phyloP scores from a whole-genome alignment of 2,113 vertebrate species.

The Blennius ocellaris region DNA sequence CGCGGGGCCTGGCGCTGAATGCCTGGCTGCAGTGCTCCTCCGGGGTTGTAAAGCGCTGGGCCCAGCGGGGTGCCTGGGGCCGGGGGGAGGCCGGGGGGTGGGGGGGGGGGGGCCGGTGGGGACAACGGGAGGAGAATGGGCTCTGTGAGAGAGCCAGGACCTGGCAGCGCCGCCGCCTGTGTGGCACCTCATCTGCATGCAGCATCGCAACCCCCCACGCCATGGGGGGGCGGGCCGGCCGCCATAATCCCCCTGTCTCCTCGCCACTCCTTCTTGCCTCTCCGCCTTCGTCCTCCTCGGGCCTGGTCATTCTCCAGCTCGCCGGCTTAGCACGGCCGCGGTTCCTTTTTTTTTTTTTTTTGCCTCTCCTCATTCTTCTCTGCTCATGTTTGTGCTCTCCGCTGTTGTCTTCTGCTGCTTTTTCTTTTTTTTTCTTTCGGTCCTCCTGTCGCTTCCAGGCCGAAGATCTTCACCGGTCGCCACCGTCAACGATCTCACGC shows the following conservation, averaged over 20 bases:
- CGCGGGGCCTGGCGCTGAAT: conserved; percentile 77
- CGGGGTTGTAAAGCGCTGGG: conserved; percentile 87
- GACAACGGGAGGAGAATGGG: conserved; percentile 87
- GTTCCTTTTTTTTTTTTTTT: too few species aligned
- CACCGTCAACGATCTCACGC: too few species aligned
- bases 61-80: conserved; percentile 92
- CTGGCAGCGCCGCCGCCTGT: conserved; percentile 87
- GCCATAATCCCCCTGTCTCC: conserved; percentile 82
- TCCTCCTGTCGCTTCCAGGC: too few species aligned
- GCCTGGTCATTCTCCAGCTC: conserved; percentile 70
- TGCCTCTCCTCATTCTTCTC: conserved; percentile 47
- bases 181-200: conserved; percentile 98
- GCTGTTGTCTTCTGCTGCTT: conserved; percentile 20
- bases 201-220: conserved; percentile 90
- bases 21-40: conserved; percentile 83
- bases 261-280: conserved; percentile 68
- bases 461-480: too few species aligned
- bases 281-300: conserved; percentile 59
- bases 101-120: conserved; percentile 75
- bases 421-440: too few species aligned
- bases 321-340: conserved; percentile 61
- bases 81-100: conserved; percentile 74
- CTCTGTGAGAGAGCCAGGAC: conserved; percentile 92
- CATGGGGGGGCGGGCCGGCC: conserved; percentile 82
- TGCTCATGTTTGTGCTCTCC: conserved; percentile 52